A percentile compares a stretch with the other conserved stretches of the same genome.
phyloP scores from a whole-genome alignment of 1,140 invertebrate species.

The Solenopsis fugax region DNA sequence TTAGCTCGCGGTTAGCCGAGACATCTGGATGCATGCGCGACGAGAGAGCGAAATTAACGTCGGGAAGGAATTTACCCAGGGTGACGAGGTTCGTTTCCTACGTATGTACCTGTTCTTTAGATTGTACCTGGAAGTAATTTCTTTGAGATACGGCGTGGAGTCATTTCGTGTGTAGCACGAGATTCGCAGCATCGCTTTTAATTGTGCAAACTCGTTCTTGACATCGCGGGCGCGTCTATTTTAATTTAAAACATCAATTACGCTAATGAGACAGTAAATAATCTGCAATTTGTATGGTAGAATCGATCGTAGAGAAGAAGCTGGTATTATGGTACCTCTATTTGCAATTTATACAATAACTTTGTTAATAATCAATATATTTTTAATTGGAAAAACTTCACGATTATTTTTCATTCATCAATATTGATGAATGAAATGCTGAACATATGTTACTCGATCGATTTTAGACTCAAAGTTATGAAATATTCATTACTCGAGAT shows the following conservation, averaged over 20 bases:
- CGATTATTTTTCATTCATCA: too few relatives aligned
- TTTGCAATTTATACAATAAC: too few relatives aligned
- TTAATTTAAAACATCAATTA: neutral
- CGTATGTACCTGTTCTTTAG: neutral
- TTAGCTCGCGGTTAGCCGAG: neutral
- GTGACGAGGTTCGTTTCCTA: constrained; percentile 31
- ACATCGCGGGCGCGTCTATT: neutral
- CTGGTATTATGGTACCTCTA: too few relatives aligned
- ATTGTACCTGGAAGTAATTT: neutral
- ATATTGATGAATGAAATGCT: too few relatives aligned
- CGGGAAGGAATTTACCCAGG: constrained; percentile 14
- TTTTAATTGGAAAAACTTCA: too few relatives aligned
- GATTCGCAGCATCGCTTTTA: neutral
- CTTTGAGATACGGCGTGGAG: neutral
- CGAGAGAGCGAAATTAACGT: constrained; percentile 4
- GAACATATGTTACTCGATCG: too few relatives aligned
- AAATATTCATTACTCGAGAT: too few relatives aligned
- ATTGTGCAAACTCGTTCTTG: constrained; percentile 20
- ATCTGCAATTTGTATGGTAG: too few relatives aligned
- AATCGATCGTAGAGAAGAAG: neutral
- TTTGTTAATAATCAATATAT: too few relatives aligned
- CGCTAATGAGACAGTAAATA: constrained; percentile 11
- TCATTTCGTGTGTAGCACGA: neutral
- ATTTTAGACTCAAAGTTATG: too few relatives aligned
- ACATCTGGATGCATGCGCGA: neutral